These are phyloP conservation scores for Lepidurus arcticus DNA, from an alignment of 1,140 invertebrate species.

Conservation along the genomic window DNA sequence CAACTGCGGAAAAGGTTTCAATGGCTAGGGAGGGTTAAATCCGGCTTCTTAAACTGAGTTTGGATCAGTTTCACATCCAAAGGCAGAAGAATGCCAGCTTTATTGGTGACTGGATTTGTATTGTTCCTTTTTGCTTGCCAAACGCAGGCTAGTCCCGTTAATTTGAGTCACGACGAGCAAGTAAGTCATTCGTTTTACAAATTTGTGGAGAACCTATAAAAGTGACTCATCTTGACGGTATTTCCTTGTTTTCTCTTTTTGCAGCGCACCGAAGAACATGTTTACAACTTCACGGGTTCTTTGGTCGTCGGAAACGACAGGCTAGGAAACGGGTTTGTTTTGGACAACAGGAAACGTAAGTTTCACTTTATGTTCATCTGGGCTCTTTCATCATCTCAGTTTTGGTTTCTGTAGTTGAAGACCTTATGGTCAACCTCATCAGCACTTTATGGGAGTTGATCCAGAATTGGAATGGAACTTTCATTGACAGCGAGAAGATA, in stretches of 20 bases:
- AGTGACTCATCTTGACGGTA: background rate
- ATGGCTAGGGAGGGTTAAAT: background rate
- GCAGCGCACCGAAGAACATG: background rate
- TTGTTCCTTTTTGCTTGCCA: background rate
- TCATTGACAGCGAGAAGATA: background rate
- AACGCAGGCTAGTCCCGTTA: slow-evolving; percentile 8
- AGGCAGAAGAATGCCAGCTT: background rate
- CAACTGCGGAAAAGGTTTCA: background rate
- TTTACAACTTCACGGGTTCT: background rate
- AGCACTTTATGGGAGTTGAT: background rate
- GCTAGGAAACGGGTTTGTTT: background rate
- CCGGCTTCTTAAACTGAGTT: background rate
- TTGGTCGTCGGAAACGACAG: background rate
- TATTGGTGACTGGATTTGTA: background rate
- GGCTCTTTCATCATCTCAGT: background rate
- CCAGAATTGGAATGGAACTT: background rate
- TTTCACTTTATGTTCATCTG: background rate
- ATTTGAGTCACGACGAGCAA: background rate
- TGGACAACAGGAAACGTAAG: background rate
- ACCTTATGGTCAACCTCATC: background rate
- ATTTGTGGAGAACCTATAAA: background rate
- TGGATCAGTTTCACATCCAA: background rate
- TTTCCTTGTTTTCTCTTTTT: slow-evolving; percentile 17
- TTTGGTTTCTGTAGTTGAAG: background rate
- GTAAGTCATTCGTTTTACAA: background rate